These are phyloP conservation scores for Cacatua alba DNA, from an alignment of 2,113 vertebrate species.

Conservation along the genomic window DNA sequence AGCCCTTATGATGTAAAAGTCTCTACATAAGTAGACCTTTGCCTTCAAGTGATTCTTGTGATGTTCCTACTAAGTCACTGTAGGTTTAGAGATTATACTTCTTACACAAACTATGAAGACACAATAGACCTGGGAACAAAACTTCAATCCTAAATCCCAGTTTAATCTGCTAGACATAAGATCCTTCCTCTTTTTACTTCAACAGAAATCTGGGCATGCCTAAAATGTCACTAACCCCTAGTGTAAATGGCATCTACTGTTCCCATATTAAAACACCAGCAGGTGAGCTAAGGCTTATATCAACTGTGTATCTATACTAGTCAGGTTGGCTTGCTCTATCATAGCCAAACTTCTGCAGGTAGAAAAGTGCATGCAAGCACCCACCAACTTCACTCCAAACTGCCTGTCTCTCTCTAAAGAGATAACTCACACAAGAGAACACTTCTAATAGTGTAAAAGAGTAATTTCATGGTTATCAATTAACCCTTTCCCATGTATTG, in stretches of 20 bases:
- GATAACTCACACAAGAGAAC: neutral
- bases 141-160: neutral
- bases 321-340: neutral
- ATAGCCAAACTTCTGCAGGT: neutral
- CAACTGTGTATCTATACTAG: neutral
- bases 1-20: neutral
- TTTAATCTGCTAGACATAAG: neutral
- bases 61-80: neutral
- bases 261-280: neutral
- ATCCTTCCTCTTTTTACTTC: neutral
- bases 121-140: rapidly evolving
- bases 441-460: neutral
- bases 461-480: neutral
- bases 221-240: neutral
- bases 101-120: neutral
- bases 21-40: neutral
- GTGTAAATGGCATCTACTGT: neutral
- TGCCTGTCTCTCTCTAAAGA: neutral
- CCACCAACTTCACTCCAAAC: neutral
- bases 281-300: neutral
- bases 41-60: neutral
- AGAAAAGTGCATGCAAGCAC: neutral
- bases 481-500: neutral
- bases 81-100: neutral
- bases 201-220: neutral